Evolutionary conservation across 2,797 vertebrate genomes (phyloP).

Genomic region (Champsocephalus gunnari): DNA sequence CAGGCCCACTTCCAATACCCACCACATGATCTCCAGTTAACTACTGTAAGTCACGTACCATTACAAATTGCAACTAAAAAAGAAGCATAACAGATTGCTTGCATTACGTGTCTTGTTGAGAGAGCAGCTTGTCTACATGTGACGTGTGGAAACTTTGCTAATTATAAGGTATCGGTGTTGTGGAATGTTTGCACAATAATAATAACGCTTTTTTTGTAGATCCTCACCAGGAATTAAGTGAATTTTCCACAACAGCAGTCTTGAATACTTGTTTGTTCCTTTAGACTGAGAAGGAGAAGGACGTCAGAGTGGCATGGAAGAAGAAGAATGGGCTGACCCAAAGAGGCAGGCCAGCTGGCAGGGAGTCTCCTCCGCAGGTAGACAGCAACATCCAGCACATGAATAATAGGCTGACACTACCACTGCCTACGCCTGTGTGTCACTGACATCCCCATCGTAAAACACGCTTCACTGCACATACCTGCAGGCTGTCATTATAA

Average conservation of each 20-base stretch:
- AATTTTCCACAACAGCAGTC: constrained; percentile 12
- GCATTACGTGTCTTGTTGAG: background rate
- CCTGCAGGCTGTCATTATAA: constrained; percentile 47
- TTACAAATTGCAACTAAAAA: background rate
- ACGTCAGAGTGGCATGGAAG: constrained; percentile 69
- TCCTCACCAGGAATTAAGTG: background rate
- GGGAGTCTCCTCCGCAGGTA: constrained; percentile 83
- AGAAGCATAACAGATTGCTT: too few species aligned
- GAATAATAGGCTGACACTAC: constrained; percentile 43
- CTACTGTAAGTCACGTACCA: background rate
- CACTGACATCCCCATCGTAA: constrained; percentile 33
- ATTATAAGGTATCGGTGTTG: background rate
- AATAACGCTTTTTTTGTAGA: background rate
- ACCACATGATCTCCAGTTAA: background rate
- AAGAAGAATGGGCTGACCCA: constrained; percentile 83
- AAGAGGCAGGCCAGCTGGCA: constrained; percentile 83
- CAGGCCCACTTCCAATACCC: background rate
- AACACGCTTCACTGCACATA: constrained; percentile 15
- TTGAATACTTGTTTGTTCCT: constrained; percentile 13
- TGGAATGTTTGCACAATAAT: constrained; percentile 20
- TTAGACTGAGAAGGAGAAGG: constrained; percentile 72
- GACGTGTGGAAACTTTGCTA: background rate
- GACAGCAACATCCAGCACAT: constrained; percentile 31
- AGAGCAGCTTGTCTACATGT: background rate
- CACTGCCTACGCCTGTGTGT: constrained; percentile 24